Conservation (phyloP, 2,888 invertebrate genomes). For the Diarsia brunnea region DNA sequence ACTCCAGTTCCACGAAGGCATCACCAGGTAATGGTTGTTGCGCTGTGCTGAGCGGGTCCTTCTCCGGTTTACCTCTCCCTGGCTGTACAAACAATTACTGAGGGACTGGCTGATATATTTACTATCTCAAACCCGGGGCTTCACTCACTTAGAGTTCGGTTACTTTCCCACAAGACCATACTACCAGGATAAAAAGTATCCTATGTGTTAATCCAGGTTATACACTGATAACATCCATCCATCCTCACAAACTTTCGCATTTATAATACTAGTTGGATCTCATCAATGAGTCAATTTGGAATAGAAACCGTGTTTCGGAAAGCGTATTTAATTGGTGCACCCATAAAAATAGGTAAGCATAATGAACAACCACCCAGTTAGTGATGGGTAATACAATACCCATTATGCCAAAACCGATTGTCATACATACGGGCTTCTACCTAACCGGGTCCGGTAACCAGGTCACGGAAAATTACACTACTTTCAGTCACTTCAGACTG, state of each 20-base stretch:
- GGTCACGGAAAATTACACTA: not conserved
- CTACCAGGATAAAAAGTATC: no score
- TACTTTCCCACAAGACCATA: no score
- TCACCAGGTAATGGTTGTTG: conserved; percentile 77
- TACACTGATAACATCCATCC: no score
- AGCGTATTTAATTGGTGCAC: not conserved
- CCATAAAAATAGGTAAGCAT: not conserved
- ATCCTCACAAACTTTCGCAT: no score
- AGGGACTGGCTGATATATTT: not conserved
- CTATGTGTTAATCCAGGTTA: no score
- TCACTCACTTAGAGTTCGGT: no score
- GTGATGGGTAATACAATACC: not conserved
- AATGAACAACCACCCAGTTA: not conserved
- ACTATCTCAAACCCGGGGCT: no score
- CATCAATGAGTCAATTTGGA: not conserved
- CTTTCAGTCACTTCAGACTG: not conserved
- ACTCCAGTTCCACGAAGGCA: conserved; percentile 82
- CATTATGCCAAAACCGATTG: not conserved
- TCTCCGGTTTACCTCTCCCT: conserved; percentile 64
- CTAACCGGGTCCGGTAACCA: not conserved
- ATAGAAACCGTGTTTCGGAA: not conserved
- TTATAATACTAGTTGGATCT: no score
- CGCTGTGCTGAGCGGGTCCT: not conserved
- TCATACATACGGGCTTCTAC: not conserved
- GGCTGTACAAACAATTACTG: conserved; percentile 15